Conservation (phyloP, 2,113 vertebrate genomes). For the Rhabdomys dilectus region DNA sequence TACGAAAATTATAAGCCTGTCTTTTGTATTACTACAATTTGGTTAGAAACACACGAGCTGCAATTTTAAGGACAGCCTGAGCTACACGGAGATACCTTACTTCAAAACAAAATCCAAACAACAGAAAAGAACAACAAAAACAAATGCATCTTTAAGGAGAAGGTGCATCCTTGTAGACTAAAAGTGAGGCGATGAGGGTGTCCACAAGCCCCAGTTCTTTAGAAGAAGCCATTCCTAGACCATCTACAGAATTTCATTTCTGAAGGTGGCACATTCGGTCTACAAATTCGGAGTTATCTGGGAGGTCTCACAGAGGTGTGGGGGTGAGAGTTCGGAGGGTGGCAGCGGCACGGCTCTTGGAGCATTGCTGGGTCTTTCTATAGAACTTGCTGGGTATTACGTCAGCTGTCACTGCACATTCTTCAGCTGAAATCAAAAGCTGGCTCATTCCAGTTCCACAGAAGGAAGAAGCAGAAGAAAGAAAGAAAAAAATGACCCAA, state of each 20-base stretch:
- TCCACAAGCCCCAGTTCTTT: background rate
- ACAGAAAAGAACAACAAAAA: background rate
- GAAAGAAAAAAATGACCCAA: background rate
- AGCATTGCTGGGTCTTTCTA: background rate
- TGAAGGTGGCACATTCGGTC: background rate
- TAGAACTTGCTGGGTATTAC: background rate
- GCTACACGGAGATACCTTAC: background rate
- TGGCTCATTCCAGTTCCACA: background rate
- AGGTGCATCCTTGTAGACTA: background rate
- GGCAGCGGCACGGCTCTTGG: too few species aligned
- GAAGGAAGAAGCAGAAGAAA: background rate
- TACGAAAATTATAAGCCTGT: background rate
- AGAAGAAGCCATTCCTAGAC: background rate
- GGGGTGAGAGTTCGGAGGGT: background rate
- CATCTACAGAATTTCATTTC: background rate
- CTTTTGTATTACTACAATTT: background rate
- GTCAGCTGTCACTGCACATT: background rate
- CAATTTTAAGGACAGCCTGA: background rate
- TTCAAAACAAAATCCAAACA: background rate
- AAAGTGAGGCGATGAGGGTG: background rate
- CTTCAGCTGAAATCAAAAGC: slow-evolving; percentile 28
- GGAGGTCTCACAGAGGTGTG: background rate
- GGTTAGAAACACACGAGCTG: background rate
- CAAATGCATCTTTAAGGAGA: background rate
- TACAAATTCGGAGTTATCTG: background rate